phyloP scores from a whole-genome alignment of 2,113 vertebrate genomes.

The Otolemur garnettii region DNA sequence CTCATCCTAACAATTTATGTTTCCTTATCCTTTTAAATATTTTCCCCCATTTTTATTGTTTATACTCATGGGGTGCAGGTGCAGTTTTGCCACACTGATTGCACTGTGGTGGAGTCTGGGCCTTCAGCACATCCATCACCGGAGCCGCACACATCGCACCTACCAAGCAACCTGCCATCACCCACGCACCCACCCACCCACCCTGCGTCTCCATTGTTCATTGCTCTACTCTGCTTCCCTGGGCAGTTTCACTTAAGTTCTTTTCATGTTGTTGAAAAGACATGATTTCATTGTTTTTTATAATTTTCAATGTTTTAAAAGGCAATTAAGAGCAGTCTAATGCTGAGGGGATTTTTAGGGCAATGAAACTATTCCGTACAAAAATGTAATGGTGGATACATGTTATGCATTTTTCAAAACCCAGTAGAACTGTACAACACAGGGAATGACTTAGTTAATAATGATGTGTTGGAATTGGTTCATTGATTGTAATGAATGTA shows the following conservation, averaged over 20 bases:
- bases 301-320: conserved; percentile 53
- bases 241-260: no score
- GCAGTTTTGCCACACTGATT: no score
- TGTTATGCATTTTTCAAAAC: conserved; percentile 16
- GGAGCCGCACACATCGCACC: no score
- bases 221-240: no score
- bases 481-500: not conserved
- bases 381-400: not conserved
- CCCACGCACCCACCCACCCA: no score
- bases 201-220: no score
- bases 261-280: no score
- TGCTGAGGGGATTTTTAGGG: not conserved
- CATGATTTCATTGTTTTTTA: not conserved
- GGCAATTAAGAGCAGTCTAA: not conserved
- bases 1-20: conserved; percentile 42
- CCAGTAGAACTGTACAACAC: not conserved
- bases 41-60: not conserved
- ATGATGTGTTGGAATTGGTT: not conserved
- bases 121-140: no score
- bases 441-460: not conserved
- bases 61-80: no score
- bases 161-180: no score
- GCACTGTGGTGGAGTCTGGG: no score
- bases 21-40: conserved; percentile 34
- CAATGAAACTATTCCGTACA: not conserved